Base-by-base conservation (phyloP, 2,888 invertebrate species). In the Vannuccia rotundouncinata region DNA sequence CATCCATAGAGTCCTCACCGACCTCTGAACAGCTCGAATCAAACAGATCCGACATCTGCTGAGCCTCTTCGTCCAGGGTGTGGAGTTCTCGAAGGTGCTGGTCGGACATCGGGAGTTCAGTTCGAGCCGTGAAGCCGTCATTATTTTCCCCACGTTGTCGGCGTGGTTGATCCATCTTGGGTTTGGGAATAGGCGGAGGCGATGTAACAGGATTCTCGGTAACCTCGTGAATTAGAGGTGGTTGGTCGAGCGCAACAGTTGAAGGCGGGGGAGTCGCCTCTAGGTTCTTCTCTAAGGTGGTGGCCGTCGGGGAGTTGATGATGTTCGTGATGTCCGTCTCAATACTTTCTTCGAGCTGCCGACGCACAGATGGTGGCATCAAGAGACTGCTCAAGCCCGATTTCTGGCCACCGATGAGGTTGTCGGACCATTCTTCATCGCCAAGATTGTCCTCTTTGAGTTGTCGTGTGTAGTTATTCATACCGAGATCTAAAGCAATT, bases 291-390 rank as follows among this genome's bases (percentile, higher is more conserved):
- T 60, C 73, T 29, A 78, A 76, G 29, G 25, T 73, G 22, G 29
- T 79, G 22, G 77, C 74, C 10, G 22, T 25, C n/a, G n/a, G n/a
- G n/a, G n/a, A n/a, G 45, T n/a, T n/a, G n/a, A n/a, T n/a, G n/a
- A n/a, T n/a, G 2, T 80, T 29, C 30, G 25, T 79, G 22, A 45
- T 79, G 31, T 78, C 78, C 25, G 31, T 59, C 22, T 78, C 78
- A 77, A 27, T 77, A 27, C 5, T 76, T 13, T 30, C 59, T 5
- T 29, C 29, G n/a, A 80, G 79, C 59, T 80, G 79, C 31, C 78
- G 27, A 27, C 80, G 1, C n/a, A 79, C 77, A 25, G 79, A 80
- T 73, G 80, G 80, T 17, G 80, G 80, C 76, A 80, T 45, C 31
- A 80, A 30, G 1, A 80, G 78, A 80, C 77, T 80, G 25, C 77